Conservation (phyloP, 2,888 invertebrate genomes). For the Tenthredo amoena region DNA sequence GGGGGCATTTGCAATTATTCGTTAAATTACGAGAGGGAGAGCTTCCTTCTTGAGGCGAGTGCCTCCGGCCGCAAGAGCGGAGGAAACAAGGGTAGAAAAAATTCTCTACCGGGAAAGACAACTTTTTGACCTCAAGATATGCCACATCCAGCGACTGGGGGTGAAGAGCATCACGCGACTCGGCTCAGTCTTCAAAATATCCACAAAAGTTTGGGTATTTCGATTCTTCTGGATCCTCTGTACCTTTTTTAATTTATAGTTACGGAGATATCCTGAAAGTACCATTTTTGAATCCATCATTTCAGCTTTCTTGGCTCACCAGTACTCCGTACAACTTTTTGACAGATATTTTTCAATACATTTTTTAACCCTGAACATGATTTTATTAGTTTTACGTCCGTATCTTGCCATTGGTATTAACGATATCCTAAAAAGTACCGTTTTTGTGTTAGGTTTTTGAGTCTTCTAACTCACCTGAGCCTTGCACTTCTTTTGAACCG, state of each 20-base stretch:
- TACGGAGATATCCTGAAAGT: not conserved
- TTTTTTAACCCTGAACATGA: not conserved
- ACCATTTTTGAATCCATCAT: not conserved
- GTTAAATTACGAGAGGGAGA: slow-evolving; percentile 24
- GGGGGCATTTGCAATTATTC: slow-evolving; percentile 25
- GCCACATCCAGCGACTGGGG: too few relatives aligned
- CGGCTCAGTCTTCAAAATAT: not conserved
- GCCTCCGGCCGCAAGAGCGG: not conserved
- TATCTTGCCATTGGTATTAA: not conserved
- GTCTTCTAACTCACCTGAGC: not conserved
- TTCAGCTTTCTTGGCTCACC: not conserved
- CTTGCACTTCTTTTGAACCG: not conserved
- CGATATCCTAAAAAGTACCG: not conserved
- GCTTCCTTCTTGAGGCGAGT: not conserved
- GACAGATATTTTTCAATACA: too few relatives aligned
- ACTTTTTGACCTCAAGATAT: slow-evolving; percentile 11
- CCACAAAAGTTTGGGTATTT: not conserved
- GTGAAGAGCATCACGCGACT: not conserved
- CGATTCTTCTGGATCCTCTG: not conserved
- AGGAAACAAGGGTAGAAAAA: not conserved
- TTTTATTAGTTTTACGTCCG: not conserved
- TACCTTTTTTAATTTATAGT: not conserved
- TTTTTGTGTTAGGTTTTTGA: not conserved
- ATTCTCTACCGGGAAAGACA: not conserved
- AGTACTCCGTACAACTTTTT: too few relatives aligned